These are phyloP conservation scores for Hipparchia sbordonii DNA, from an alignment of 2,888 invertebrate species.

Conservation along the genomic window DNA sequence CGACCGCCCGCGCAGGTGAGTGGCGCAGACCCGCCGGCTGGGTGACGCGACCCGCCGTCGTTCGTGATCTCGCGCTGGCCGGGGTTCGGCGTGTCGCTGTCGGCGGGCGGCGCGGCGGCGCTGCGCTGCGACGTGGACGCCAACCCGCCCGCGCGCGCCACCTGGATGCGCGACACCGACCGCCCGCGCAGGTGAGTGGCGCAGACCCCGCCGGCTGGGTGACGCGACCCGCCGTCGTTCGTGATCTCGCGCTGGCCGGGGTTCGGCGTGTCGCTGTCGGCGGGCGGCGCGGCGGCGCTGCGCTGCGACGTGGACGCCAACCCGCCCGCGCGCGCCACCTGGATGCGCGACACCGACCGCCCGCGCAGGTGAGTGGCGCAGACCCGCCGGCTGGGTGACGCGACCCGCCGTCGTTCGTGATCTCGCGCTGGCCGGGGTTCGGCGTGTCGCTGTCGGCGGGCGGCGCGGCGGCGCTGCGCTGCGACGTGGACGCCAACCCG, in stretches of 20 bases:
- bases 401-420: slow-evolving; percentile 95
- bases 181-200: slow-evolving; percentile 73
- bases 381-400: no score
- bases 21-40: slow-evolving; percentile 51
- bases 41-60: slow-evolving; percentile 87
- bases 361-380: slow-evolving; percentile 69
- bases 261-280: slow-evolving; percentile 93
- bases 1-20: slow-evolving; percentile 74
- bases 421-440: slow-evolving; percentile 96
- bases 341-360: slow-evolving; percentile 86
- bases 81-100: slow-evolving; percentile 94
- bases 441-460: slow-evolving; percentile 94
- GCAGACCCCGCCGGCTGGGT: no score
- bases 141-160: slow-evolving; percentile 92
- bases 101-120: slow-evolving; percentile 94
- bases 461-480: slow-evolving; percentile 93
- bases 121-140: slow-evolving; percentile 96
- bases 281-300: slow-evolving; percentile 94
- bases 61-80: slow-evolving; percentile 96
- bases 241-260: slow-evolving; percentile 96
- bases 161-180: slow-evolving; percentile 88
- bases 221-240: slow-evolving; percentile 92
- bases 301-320: slow-evolving; percentile 97
- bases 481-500: slow-evolving; percentile 97
- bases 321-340: slow-evolving; percentile 92